Conservation (phyloP, 1,140 invertebrate genomes). For the Conus betulinus region DNA sequence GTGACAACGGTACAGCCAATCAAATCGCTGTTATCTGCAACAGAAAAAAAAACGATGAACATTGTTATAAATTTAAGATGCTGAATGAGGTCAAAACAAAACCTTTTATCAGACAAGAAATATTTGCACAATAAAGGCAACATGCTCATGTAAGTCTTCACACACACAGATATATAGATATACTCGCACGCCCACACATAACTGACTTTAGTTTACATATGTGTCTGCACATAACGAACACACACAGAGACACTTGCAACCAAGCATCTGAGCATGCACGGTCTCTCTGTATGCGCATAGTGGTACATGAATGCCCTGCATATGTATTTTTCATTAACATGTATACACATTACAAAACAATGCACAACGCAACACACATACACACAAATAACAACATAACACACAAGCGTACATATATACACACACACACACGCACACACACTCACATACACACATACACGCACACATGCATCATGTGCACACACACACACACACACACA, state of each 20-base stretch:
- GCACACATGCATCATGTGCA: too few relatives aligned
- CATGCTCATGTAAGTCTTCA: not conserved
- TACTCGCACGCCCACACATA: constrained; percentile 9
- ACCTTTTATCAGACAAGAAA: too few relatives aligned
- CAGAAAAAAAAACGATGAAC: constrained; percentile 30
- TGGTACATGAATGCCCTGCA: too few relatives aligned
- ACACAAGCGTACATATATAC: not conserved
- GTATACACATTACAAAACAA: not conserved
- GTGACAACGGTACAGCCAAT: constrained; percentile 95
- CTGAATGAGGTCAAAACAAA: not conserved
- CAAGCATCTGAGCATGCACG: too few relatives aligned
- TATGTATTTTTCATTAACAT: too few relatives aligned
- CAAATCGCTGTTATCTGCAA: constrained; percentile 96
- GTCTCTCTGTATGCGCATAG: too few relatives aligned
- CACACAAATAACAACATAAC: not conserved
- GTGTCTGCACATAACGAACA: too few relatives aligned
- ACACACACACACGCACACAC: not conserved
- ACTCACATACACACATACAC: not conserved
- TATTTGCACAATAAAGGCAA: too few relatives aligned
- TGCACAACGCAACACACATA: not conserved
- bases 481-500: too few relatives aligned
- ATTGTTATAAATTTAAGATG: not conserved
- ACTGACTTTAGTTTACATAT: too few relatives aligned
- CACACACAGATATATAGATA: not conserved
- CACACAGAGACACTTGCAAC: too few relatives aligned